phyloP scores from a whole-genome alignment of 2,113 vertebrate genomes.

The Pyxicephalus adspersus region DNA sequence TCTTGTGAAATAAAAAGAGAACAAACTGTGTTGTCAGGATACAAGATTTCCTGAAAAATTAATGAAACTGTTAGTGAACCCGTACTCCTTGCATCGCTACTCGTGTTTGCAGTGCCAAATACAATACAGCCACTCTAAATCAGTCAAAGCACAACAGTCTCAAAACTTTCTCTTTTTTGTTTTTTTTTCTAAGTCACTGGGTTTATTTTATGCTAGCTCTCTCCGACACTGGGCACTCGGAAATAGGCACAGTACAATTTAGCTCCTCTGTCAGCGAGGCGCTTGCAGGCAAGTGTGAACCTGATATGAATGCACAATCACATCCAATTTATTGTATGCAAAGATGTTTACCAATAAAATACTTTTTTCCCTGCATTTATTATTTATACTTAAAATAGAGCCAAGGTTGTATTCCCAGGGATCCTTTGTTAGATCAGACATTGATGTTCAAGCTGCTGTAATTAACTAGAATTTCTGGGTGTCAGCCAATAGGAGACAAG shows the following conservation, averaged over 20 bases:
- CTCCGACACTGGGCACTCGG: conserved; percentile 33
- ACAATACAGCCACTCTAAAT: neutral
- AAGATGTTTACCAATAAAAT: conserved; percentile 41
- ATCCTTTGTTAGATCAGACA: conserved; percentile 23
- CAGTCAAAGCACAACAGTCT: neutral
- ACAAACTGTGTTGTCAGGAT: conserved; percentile 17
- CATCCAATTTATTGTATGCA: conserved; percentile 49
- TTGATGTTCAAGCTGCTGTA: conserved; percentile 34
- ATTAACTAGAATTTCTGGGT: conserved; percentile 19
- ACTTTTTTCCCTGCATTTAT: conserved; percentile 33
- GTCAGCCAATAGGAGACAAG: conserved; percentile 21
- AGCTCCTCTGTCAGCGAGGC: conserved; percentile 29
- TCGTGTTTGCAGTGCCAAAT: neutral
- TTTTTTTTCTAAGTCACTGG: neutral
- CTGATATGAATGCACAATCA: conserved; percentile 44
- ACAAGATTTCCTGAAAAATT: conserved; percentile 18
- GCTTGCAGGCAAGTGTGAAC: conserved; percentile 41
- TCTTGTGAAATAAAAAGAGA: neutral
- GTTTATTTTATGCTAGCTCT: conserved; percentile 18
- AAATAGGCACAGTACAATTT: conserved; percentile 43
- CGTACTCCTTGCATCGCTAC: neutral
- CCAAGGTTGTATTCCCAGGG: conserved; percentile 24
- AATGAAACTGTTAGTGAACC: conserved; percentile 20
- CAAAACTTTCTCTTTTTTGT: conserved; percentile 12
- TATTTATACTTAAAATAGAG: conserved; percentile 51